These are phyloP conservation scores for Allolobophora icterica DNA, from an alignment of 2,888 invertebrate species.

Conservation along the genomic window DNA sequence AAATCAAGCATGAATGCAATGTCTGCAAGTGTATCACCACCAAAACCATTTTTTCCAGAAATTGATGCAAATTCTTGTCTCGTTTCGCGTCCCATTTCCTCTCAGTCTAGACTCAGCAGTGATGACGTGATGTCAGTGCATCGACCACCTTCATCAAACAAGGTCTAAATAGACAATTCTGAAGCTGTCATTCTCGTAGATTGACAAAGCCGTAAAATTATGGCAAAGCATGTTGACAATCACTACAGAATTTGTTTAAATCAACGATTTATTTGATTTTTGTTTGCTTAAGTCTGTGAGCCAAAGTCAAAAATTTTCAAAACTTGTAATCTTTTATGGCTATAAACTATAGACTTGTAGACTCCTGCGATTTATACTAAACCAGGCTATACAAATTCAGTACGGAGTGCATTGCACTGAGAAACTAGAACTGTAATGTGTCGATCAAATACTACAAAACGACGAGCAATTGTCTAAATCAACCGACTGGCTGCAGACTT, in stretches of 20 bases:
- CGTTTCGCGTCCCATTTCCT: background rate
- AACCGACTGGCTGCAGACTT: background rate
- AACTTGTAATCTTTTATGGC: background rate
- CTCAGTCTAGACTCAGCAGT: background rate
- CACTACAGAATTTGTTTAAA: background rate
- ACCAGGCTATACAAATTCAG: background rate
- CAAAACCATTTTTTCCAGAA: background rate
- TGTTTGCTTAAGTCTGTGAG: background rate
- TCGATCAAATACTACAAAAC: background rate
- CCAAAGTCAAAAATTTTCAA: background rate
- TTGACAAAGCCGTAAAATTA: too few species aligned
- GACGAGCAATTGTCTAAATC: background rate
- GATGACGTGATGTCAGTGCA: background rate
- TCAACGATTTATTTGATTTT: background rate
- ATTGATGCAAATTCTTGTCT: background rate
- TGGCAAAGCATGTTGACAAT: too few species aligned
- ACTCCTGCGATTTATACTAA: background rate
- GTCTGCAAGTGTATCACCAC: background rate
- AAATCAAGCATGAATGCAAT: background rate
- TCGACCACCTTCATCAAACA: background rate
- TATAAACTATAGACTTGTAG: background rate
- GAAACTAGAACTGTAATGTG: background rate
- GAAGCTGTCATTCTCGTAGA: too few species aligned
- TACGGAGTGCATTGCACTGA: background rate
- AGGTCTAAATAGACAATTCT: background rate